Evolutionary conservation across 2,797 vertebrate species (phyloP), one percentile per base, ranked within the genome.

Genomic region (Acanthurus tractus): DNA sequence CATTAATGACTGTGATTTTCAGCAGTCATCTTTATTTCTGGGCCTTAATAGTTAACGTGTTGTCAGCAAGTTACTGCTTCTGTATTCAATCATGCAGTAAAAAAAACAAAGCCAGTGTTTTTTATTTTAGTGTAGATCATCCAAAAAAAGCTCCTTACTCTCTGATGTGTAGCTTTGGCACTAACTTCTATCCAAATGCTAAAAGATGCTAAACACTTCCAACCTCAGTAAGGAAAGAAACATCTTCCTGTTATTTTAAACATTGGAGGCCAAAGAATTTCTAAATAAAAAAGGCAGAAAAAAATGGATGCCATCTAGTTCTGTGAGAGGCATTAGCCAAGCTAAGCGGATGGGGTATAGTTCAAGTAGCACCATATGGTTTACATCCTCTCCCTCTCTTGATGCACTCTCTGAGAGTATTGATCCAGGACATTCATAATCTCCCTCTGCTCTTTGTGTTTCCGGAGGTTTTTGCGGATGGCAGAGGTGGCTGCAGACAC

Each of bases 341-440:
- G 78, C 79, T 88, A 86, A 88, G 75, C 89, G 87, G 83, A 82
- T 74, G 74, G 76, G 78, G 74, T 90, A 86, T 40, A 66, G 79
- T 79, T 87, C 68, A 86, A 86, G 81, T 73, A 85, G 86, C 14
- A 11, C 87, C 90, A 90, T 91, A 92, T 93, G 91, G 83, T 88
- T 90, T 83, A 86, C 81, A 90, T 75, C 70, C 63, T 20, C 25
- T 56, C 22, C 50, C 55, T 76, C 52, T 70, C 8, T 50, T 83
- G 57, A 68, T 84, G 71, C 46, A 70, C 61, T 80, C 84, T 78
- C 78, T 75, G 67, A 71, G 66, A 13, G 42, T 87, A 92, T 88
- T 78, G 86, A 93, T 92, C 80, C 74, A 34, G 59, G 63, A 88
- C 75, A 76, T 86, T 86, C 79, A 86, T 86, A 74, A 89, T 74